Conservation (phyloP, 2,888 invertebrate species). For the Tridacna gigas region DNA sequence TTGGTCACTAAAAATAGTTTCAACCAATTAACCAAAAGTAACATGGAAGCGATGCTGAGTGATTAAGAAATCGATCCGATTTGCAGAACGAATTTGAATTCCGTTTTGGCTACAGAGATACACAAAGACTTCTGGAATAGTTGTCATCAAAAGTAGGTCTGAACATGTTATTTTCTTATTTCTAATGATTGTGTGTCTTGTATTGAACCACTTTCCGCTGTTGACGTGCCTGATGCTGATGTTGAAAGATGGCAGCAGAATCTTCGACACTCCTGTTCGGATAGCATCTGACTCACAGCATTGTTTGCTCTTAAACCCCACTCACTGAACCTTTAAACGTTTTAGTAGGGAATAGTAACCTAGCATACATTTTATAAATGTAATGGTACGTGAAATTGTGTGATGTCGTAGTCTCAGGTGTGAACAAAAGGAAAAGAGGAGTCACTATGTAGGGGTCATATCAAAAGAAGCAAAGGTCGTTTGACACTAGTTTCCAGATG, state of each 20-base stretch:
- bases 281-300: neutral
- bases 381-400: neutral
- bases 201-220: neutral
- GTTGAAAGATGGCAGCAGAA: slow-evolving; percentile 25
- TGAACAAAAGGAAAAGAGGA: slow-evolving; percentile 16
- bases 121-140: neutral
- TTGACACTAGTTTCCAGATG: too few relatives aligned
- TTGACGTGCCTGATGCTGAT: slow-evolving; percentile 18
- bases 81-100: neutral
- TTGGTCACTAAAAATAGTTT: slow-evolving; percentile 56
- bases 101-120: neutral
- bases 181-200: neutral
- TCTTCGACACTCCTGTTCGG: slow-evolving; percentile 24
- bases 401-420: slow-evolving; percentile 2
- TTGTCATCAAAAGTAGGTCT: neutral
- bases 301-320: neutral
- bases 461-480: neutral
- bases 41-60: slow-evolving; percentile 58
- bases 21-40: slow-evolving; percentile 53
- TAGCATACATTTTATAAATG: neutral
- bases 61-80: slow-evolving; percentile 50
- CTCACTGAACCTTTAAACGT: too few relatives aligned
- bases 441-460: slow-evolving; percentile 10
- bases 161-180: too few relatives aligned
- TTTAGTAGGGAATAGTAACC: neutral